Base-by-base conservation (phyloP, 2,113 vertebrate genomes). In the Motacilla alba region DNA sequence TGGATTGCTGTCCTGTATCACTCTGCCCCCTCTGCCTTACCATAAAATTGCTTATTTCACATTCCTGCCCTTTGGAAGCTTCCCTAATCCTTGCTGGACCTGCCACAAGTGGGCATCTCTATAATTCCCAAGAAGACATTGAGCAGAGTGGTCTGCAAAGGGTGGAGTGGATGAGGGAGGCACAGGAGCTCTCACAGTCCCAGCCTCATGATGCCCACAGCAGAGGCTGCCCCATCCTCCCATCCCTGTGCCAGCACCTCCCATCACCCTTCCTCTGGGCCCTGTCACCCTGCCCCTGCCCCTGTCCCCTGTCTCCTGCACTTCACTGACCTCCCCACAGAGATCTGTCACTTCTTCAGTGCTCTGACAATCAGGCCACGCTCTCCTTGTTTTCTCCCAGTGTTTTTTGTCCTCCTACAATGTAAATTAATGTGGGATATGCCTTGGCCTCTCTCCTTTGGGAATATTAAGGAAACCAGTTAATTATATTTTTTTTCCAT, bases 401-500 rank as follows among this genome's bases (percentile, higher is more conserved):
- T 49, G 28, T 13, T 68, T 73, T 92, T 62, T 86, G 43, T 58
- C 43, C 69, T 85, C 56, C 30, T n/a, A 16, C 41, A 50, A 50
- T 28, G 30, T 73, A 92, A 90, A 90, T 93, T 52, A 82, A 16
- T 56, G 35, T 5, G 3, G 37, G 47, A 35, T 88, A 63, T 92
- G 43, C 47, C 41, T 56, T 87, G 66, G 46, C 69, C 59, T 93
- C 75, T 91, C 56, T 94, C 47, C 79, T 96, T 82, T 72, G 72
- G 81, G 87, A 95, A 24, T 88, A 91, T 86, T 96, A 94, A 90
- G 78, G 68, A 93, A 96, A 96, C 94, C 20, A 89, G 69, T 59
- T 76, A 59, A 85, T 91, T 77, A 15, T 30, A n/a, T 58, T 62
- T 94, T 79, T 96, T 88, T 56, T 13, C 47, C 66, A 83, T 88